Conservation (phyloP, 1,140 invertebrate genomes). For the Eupristina koningsbergeri region DNA sequence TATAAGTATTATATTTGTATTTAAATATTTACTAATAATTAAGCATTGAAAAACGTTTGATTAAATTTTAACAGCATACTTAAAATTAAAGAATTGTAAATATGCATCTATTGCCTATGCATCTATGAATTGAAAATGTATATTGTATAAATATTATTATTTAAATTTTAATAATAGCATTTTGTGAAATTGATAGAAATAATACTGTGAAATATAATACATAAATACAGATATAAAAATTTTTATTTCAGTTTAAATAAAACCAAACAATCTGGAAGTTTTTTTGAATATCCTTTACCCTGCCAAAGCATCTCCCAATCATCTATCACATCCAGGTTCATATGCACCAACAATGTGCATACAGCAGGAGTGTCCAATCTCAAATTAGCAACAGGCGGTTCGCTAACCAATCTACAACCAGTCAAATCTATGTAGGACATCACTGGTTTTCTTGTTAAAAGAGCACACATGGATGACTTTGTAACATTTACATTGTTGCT, state of each 20-base stretch:
- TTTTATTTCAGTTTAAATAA: slow-evolving; percentile 62
- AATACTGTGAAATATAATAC: slow-evolving; percentile 10
- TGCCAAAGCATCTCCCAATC: slow-evolving; percentile 66
- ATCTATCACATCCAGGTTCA: slow-evolving; percentile 57
- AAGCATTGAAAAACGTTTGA: neutral
- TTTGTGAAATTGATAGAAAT: neutral
- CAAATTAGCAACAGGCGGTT: slow-evolving; percentile 55
- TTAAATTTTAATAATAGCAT: neutral
- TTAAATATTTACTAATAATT: slow-evolving; percentile 1
- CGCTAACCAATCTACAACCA: slow-evolving; percentile 61
- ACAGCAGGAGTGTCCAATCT: slow-evolving; percentile 60
- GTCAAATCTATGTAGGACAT: slow-evolving; percentile 61
- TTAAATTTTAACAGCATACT: neutral
- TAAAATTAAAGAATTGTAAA: slow-evolving; percentile 8
- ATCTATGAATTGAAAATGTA: neutral
- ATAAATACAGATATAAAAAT: slow-evolving; percentile 1
- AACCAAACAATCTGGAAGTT: slow-evolving; percentile 61
- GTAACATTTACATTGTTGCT: slow-evolving; percentile 66
- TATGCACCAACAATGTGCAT: slow-evolving; percentile 63
- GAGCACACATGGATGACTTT: slow-evolving; percentile 55
- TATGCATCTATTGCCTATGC: neutral
- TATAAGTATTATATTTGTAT: neutral
- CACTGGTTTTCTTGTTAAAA: slow-evolving; percentile 63
- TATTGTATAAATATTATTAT: neutral
- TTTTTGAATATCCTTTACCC: slow-evolving; percentile 55